Evolutionary conservation across 2,113 vertebrate genomes (phyloP).

Genomic region (Hemiprocne comata): DNA sequence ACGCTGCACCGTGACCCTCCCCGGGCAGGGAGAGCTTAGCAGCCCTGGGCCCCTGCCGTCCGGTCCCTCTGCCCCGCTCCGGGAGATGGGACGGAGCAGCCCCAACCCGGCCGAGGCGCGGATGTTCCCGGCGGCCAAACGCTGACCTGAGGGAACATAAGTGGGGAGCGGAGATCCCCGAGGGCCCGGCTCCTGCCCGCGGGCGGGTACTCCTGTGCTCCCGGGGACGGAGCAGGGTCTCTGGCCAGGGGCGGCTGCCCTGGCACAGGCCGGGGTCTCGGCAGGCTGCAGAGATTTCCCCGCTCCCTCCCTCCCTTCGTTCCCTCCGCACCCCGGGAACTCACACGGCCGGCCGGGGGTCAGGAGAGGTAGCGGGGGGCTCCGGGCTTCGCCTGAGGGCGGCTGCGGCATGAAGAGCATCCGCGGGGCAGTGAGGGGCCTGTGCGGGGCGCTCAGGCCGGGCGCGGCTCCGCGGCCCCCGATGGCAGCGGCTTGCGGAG

Average conservation of each 20-base stretch:
- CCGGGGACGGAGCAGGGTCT: background rate
- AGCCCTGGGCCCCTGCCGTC: too few species aligned
- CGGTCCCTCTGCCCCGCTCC: background rate
- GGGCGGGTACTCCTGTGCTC: background rate
- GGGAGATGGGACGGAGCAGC: background rate
- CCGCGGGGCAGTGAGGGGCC: constrained; percentile 4
- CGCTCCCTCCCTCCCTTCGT: background rate
- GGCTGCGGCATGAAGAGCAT: constrained; percentile 55
- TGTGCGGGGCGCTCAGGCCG: constrained; percentile 15
- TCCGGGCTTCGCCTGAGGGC: constrained; percentile 14
- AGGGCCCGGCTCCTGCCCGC: background rate
- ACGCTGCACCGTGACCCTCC: background rate
- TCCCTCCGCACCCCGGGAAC: constrained; percentile 16
- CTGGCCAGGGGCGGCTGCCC: background rate
- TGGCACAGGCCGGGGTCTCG: background rate
- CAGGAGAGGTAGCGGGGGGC: constrained; percentile 2
- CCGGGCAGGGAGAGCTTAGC: background rate
- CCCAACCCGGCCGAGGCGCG: background rate
- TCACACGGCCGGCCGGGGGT: constrained; percentile 65
- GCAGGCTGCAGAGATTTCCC: background rate
- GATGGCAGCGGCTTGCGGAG: constrained; percentile 45
- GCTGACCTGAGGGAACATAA: background rate
- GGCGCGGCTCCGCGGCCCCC: constrained; percentile 40
- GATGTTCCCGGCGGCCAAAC: background rate
- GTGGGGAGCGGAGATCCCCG: background rate